Percentiles rank a stretch among this genome's conserved stretches.
These are phyloP conservation scores for Ptychochromis oligacanthus DNA, from an alignment of 2,113 vertebrate species.

Conservation along the genomic window DNA sequence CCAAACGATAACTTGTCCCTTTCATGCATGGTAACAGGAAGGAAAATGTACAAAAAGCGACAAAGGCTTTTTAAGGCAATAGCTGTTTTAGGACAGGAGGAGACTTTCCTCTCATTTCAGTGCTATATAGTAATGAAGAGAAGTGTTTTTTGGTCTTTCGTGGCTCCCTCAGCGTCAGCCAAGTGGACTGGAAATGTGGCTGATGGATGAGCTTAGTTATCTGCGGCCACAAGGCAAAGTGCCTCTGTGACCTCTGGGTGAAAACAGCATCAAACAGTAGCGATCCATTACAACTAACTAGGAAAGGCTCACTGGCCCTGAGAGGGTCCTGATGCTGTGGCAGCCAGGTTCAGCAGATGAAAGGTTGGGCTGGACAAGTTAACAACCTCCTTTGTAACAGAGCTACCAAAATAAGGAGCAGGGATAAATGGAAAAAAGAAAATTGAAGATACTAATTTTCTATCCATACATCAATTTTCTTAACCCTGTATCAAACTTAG, in stretches of 20 bases:
- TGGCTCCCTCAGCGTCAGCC: constrained; percentile 12
- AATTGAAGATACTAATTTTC: neutral
- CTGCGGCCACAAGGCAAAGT: constrained; percentile 40
- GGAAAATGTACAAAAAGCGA: constrained; percentile 72
- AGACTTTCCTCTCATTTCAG: constrained; percentile 9
- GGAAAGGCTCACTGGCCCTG: constrained; percentile 26
- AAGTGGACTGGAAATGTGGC: constrained; percentile 1
- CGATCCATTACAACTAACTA: constrained; percentile 53
- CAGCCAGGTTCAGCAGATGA: neutral
- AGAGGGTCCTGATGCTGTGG: neutral
- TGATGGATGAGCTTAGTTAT: constrained; percentile 62
- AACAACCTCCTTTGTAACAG: constrained; percentile 14
- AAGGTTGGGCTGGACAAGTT: neutral
- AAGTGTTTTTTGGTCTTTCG: constrained; percentile 13
- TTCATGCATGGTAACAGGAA: neutral
- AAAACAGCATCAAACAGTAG: constrained; percentile 29
- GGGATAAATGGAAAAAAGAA: neutral
- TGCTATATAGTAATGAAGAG: constrained; percentile 20
- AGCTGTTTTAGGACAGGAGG: neutral
- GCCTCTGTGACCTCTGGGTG: constrained; percentile 45
- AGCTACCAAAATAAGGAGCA: neutral
- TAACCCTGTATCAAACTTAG: neutral
- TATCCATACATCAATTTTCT: neutral
- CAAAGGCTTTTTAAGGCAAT: constrained; percentile 29
- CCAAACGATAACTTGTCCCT: neutral